Conservation (phyloP, 2,113 vertebrate species). For the Echinops telfairi region DNA sequence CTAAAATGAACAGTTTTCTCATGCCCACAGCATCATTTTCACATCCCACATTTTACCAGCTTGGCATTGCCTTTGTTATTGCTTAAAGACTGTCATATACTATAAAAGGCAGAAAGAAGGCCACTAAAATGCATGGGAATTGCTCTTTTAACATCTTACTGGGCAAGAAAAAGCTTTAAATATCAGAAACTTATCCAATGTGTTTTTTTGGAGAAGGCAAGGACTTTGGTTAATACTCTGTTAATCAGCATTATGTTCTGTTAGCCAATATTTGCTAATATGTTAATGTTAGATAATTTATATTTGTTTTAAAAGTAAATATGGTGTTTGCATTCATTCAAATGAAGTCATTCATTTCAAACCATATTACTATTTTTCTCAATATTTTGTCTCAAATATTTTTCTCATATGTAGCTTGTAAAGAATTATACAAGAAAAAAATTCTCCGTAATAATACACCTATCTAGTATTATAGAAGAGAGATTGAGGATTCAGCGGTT, state of each 20-base stretch:
- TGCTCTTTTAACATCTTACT: conserved; percentile 33
- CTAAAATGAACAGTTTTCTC: conserved; percentile 74
- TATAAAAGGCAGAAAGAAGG: conserved; percentile 65
- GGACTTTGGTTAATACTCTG: neutral
- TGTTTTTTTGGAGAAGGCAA: neutral
- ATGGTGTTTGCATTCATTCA: conserved; percentile 4
- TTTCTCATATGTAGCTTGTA: neutral
- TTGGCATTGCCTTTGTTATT: conserved; percentile 80
- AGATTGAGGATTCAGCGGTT: neutral
- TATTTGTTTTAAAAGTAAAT: conserved; percentile 12
- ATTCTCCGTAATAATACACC: neutral
- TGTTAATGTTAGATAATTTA: neutral
- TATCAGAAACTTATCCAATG: neutral
- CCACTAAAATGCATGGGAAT: neutral
- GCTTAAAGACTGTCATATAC: conserved; percentile 61
- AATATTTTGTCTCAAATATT: neutral
- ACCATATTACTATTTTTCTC: neutral
- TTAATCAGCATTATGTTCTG: too few species aligned
- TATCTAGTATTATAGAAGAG: neutral
- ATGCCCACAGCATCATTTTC: conserved; percentile 78
- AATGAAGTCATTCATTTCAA: neutral
- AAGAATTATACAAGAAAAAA: neutral
- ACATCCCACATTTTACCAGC: conserved; percentile 80
- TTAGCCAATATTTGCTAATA: neutral
- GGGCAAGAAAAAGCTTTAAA: neutral